phyloP scores from a whole-genome alignment of 2,797 vertebrate genomes.

The Esox lucius region DNA sequence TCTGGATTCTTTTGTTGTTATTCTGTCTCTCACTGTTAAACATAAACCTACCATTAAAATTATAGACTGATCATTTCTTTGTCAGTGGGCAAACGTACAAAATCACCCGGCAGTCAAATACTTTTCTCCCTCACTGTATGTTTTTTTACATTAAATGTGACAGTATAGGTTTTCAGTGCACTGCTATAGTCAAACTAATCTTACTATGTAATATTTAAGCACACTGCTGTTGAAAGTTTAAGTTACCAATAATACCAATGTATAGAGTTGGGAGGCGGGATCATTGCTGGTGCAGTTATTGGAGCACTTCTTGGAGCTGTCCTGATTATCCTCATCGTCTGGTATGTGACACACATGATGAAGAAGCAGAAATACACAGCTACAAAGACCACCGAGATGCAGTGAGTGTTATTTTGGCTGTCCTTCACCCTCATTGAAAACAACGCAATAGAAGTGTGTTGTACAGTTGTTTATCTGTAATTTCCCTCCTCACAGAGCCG shows the following conservation, averaged over 20 bases:
- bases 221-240: background rate
- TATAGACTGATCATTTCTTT: no score
- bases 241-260: background rate
- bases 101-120: no score
- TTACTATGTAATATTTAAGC: background rate
- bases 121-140: no score
- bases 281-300: slow-evolving; percentile 63
- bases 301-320: slow-evolving; percentile 58
- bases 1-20: no score
- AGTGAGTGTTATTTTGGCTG: slow-evolving; percentile 42
- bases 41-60: no score
- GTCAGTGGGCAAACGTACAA: no score
- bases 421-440: background rate
- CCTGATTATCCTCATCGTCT: slow-evolving; percentile 60
- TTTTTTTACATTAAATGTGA: background rate
- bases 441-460: background rate
- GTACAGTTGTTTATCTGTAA: background rate
- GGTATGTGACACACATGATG: slow-evolving; percentile 62
- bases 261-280: slow-evolving; percentile 50
- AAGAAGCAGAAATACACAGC: slow-evolving; percentile 56
- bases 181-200: no score
- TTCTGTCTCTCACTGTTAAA: no score
- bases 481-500: slow-evolving; percentile 6
- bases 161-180: no score
- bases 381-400: slow-evolving; percentile 53